Base-by-base conservation (phyloP, 2,113 vertebrate species). In the Nothoprocta perdicaria region DNA sequence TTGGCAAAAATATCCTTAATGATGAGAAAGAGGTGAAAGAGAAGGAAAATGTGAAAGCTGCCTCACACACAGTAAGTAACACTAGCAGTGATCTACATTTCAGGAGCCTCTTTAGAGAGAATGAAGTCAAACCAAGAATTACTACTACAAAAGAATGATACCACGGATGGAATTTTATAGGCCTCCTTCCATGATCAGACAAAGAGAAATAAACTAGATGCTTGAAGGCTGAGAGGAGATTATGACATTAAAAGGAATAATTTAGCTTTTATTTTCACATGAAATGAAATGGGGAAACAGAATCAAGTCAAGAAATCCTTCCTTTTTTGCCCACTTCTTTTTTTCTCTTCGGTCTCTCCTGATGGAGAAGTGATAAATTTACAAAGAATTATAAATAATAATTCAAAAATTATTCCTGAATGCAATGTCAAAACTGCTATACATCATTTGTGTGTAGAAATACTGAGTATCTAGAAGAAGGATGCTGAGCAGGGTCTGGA, bases 181-280 rank as follows among this genome's bases (percentile, higher is more conserved):
- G 31, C 35, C 79, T 87, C 61, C 43, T 95, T 82, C 65, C 22
- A 58, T 31, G 24, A 52, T 61, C 60, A 86, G 53, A 88, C 52
- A 87, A 96, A 93, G 63, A 80, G 57, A 88, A 93, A 96, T 69
- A 86, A 95, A 93, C 63, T 67, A 43, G 8, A 46, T 90, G 81
- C 74, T 52, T 84, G 71, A 78, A 88, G 61, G 43, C 68, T 90
- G 77, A 81, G 52, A 81, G 67, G 91, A 80, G 65, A 92, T 89
- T 88, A 89, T 89, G 69, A 86, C 40, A 74, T 73, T 83, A 63
- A 46, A 58, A 46, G 61, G 58, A 91, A 78, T 89, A 83, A 87
- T 80, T 89, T 57, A 48, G 38, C 41, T 87, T 93, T 80, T 85
- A 76, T 87, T 90, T 92, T 61, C 72, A 80, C 52, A 45, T 43